A percentile compares a stretch with the other conserved stretches of the same genome.
phyloP scores from a whole-genome alignment of 2,888 invertebrate genomes.

The Cynaeus angustus region DNA sequence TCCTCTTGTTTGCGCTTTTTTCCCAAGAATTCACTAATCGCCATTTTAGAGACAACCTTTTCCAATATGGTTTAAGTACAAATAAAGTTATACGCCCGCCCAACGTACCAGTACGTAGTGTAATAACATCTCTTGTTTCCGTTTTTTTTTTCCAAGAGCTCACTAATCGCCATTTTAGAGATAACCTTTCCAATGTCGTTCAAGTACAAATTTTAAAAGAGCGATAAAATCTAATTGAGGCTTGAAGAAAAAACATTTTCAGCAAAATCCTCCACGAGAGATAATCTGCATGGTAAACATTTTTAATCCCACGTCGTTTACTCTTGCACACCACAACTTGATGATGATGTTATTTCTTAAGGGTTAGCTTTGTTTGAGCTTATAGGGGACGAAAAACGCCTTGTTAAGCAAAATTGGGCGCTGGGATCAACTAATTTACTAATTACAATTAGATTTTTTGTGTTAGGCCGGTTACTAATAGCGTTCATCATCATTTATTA shows the following conservation, averaged over 20 bases:
- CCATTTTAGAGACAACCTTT: constrained; percentile 15
- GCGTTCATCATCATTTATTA: too few species aligned
- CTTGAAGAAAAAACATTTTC: constrained; percentile 18
- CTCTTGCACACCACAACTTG: background rate
- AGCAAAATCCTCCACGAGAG: background rate
- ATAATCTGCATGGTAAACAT: constrained; percentile 27
- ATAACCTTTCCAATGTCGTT: constrained; percentile 11
- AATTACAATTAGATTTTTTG: constrained; percentile 10
- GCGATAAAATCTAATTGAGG: constrained; percentile 20
- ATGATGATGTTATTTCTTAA: constrained; percentile 14
- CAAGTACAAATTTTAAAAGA: background rate
- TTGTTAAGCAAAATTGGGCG: background rate
- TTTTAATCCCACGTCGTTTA: constrained; percentile 16
- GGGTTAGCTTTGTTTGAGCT: constrained; percentile 5
- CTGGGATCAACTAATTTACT: background rate
- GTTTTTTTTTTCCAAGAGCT: constrained; percentile 3
- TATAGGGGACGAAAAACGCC: background rate
- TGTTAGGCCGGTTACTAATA: too few species aligned
- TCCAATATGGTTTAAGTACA: background rate
- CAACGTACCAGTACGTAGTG: too few species aligned
- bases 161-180: constrained; percentile 6
- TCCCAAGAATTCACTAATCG: background rate
- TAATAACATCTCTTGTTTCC: background rate
- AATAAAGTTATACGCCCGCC: too few species aligned
- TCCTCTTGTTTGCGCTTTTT: background rate